Base-by-base conservation (phyloP, 1,140 invertebrate species). In the Dreissena polymorpha region DNA sequence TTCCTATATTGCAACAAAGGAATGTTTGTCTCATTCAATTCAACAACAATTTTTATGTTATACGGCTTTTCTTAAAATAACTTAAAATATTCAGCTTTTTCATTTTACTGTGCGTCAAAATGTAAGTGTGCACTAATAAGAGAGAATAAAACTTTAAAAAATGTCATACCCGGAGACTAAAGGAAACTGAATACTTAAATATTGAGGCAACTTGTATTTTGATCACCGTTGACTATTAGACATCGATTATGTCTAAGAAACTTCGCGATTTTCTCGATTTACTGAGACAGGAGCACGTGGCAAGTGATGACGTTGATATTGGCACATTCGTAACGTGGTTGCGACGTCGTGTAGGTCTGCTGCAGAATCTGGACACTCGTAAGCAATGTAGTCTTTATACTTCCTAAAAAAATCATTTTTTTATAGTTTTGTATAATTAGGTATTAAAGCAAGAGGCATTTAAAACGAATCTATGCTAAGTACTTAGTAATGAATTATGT, bases 301-400 rank as follows among this genome's bases (percentile, higher is more conserved):
- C 21, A 51, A 57, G 69, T 18, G 63, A 72, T 39, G 53, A 72
- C 18, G 27, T 65, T 13, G 55, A 72, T 6, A 65, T 81, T 8
- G 69, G 70, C 29, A 64, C 29, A 64, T 71, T 71, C 29, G 78
- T 81, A 0, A 50, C 78, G 18, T 81, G 76, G 76, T 60, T 78
- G 27, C n/a, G 76, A 21, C 23, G 67, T 10, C 76, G 76, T 0
- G 55, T 69, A n/a, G 16, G 23, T 0, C 16, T 78, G 51, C 23
- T 78, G 65, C 68, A 60, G 67, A 78, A 57, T 49, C 14, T 67
- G 6, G 64, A 69, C 8, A 78, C 76, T 27, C 39, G 76, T 78
- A 78, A 27, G 76, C 68, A 7, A 6, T 23, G 3, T 25, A 68
- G 21, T 39, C 39, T 39, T 39, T 39, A 39, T 8, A 39, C 39